Conservation (phyloP, 2,888 invertebrate genomes). For the Pristionchus entomophagus region DNA sequence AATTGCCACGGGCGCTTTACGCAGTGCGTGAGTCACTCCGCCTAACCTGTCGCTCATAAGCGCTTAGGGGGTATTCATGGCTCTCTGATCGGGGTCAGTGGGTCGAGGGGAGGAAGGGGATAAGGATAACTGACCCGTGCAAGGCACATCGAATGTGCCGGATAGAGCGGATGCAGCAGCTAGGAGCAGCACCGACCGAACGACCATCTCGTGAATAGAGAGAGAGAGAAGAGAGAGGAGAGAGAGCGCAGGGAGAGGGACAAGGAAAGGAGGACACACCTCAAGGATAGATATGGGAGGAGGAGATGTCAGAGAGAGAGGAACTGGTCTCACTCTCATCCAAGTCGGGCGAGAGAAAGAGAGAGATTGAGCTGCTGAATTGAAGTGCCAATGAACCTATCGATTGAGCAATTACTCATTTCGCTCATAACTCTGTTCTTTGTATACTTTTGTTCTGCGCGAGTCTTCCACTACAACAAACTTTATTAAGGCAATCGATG, state of each 20-base stretch:
- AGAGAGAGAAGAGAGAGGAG: neutral
- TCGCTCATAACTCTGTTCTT: neutral
- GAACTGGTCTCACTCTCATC: conserved; percentile 40
- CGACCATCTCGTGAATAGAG: conserved; percentile 8
- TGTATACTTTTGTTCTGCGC: neutral
- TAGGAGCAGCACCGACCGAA: neutral
- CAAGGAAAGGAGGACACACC: conserved; percentile 41
- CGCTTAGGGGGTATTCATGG: conserved; percentile 10
- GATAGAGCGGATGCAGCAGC: neutral
- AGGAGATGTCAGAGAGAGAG: conserved; percentile 18
- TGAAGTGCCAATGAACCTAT: neutral
- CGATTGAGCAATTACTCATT: neutral
- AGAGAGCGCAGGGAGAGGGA: conserved; percentile 15
- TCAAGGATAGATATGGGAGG: conserved; percentile 31
- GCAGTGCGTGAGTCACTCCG: conserved; percentile 8
- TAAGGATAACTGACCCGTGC: conserved; percentile 68
- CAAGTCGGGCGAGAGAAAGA: conserved; percentile 21
- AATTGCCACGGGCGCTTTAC: neutral
- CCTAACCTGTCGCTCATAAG: conserved; percentile 13
- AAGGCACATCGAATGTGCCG: conserved; percentile 72
- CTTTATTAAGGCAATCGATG: conserved; percentile 24
- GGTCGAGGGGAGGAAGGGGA: neutral
- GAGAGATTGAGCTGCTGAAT: neutral
- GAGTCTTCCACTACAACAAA: conserved; percentile 12
- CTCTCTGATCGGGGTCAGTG: conserved; percentile 8